Conservation (phyloP, 2,113 vertebrate genomes). For the Fulica atra region DNA sequence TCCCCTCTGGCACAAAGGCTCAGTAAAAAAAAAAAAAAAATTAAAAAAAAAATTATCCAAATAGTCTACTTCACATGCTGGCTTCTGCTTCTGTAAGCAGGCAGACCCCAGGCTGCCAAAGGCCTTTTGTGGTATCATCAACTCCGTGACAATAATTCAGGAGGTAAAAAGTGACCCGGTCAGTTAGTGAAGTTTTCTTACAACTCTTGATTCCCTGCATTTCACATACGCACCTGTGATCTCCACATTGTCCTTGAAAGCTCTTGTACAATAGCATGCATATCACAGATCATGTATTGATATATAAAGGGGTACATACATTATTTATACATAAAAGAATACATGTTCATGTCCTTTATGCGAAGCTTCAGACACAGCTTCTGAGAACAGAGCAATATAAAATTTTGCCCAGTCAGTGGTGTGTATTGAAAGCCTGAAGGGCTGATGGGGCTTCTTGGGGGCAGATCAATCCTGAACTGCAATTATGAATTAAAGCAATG, state of each 20-base stretch:
- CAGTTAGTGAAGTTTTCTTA: conserved; percentile 4
- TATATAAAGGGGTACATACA: background rate
- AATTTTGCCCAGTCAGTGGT: background rate
- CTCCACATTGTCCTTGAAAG: background rate
- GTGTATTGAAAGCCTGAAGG: background rate
- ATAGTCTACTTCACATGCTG: background rate
- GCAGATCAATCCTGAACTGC: background rate
- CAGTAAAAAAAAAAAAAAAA: background rate
- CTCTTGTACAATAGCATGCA: background rate
- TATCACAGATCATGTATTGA: background rate
- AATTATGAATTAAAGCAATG: background rate
- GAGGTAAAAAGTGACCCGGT: background rate
- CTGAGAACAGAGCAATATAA: background rate
- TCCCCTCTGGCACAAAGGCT: background rate
- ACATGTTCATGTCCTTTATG: background rate
- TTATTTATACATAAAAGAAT: background rate
- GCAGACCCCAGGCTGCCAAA: background rate
- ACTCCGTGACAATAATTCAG: background rate
- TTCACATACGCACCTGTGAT: background rate
- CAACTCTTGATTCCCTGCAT: background rate
- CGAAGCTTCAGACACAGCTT: background rate
- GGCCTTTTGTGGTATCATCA: background rate
- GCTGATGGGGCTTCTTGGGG: background rate
- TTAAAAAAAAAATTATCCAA: background rate
- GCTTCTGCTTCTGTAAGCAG: conserved; percentile 12